Conservation (phyloP, 2,113 vertebrate genomes). For the Oryctolagus cuniculus region mOryCun1.1 NC_091444.1:15657501-15658000, state of each 20-base stretch:
- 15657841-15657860: neutral
- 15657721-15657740: conserved; percentile 20
- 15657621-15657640: neutral
- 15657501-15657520: no score
- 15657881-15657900: neutral
- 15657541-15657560: neutral
- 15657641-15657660: neutral
- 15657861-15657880: neutral
- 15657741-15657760: neutral
- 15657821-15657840: neutral
- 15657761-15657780: neutral
- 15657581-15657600: neutral
- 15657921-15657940: neutral
- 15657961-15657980: neutral
- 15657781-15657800: neutral
- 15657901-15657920: neutral
- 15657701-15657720: conserved; percentile 56
- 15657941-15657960: neutral
- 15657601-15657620: neutral
- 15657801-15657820: neutral
- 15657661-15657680: neutral
- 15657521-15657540: neutral
- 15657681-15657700: conserved; percentile 5
- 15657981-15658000: neutral
- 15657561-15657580: neutral